A percentile compares a stretch with the other conserved stretches of the same genome.
Evolutionary conservation across 1,140 invertebrate genomes (phyloP).

Genomic region (Mercenaria mercenaria): DNA sequence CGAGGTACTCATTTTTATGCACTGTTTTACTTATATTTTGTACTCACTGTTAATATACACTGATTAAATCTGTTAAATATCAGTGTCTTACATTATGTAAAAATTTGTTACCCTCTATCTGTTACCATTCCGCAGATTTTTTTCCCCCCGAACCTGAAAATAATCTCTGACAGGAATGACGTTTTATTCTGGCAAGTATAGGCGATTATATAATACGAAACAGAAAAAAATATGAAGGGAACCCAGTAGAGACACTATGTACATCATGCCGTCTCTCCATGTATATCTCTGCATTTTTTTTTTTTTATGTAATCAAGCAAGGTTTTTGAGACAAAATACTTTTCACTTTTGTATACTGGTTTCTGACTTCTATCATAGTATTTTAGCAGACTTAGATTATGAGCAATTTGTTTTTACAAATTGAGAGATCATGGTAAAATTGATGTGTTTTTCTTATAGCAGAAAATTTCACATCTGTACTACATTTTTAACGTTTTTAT

Average conservation of each 20-base stretch:
- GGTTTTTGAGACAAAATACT: background rate
- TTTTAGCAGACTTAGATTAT: too few species aligned
- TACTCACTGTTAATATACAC: background rate
- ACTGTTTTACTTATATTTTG: background rate
- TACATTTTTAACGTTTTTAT: background rate
- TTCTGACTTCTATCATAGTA: too few species aligned
- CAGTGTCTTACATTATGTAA: background rate
- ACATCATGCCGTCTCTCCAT: background rate
- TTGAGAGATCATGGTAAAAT: slow-evolving; percentile 15
- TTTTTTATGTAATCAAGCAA: background rate
- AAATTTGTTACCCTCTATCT: slow-evolving; percentile 33
- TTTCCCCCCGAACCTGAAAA: background rate
- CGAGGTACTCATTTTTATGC: background rate
- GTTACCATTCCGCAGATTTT: background rate
- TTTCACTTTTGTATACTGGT: background rate
- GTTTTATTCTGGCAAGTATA: background rate
- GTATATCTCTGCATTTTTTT: too few species aligned
- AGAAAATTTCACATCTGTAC: slow-evolving; percentile 28
- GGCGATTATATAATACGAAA: background rate
- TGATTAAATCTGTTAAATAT: slow-evolving; percentile 24
- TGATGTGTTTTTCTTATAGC: slow-evolving; percentile 19
- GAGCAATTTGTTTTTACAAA: too few species aligned
- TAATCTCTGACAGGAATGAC: slow-evolving; percentile 20
- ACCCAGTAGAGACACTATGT: background rate
- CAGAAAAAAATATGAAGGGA: background rate